phyloP scores from a whole-genome alignment of 2,888 invertebrate genomes.

The Brenthis ino region DNA sequence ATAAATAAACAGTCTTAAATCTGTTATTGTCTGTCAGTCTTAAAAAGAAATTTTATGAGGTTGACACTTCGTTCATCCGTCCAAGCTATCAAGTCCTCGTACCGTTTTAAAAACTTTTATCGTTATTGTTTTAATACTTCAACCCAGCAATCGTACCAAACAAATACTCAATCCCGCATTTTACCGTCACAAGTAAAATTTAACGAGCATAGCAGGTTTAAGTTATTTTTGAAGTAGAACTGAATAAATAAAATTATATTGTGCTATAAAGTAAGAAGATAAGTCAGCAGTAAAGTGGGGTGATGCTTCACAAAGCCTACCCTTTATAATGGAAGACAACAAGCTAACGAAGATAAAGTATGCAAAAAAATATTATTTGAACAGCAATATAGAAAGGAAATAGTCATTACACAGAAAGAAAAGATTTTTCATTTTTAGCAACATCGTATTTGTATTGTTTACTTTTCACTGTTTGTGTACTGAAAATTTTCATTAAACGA shows the following conservation, averaged over 20 bases:
- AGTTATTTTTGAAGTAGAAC: constrained; percentile 37
- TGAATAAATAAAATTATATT: constrained; percentile 21
- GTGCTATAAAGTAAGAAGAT: constrained; percentile 27
- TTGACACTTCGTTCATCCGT: not conserved
- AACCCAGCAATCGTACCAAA: not conserved
- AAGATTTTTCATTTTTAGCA: constrained; percentile 6
- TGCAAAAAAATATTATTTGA: constrained; percentile 38
- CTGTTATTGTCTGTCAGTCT: no score
- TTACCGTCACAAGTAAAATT: constrained; percentile 3
- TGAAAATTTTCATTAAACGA: not conserved
- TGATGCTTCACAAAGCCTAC: constrained; percentile 35
- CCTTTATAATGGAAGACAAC: constrained; percentile 33
- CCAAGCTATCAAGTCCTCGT: not conserved
- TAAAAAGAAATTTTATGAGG: not conserved
- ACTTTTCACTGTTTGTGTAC: not conserved
- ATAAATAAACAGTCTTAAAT: no score
- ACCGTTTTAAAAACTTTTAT: constrained; percentile 8
- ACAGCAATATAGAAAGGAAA: constrained; percentile 31
- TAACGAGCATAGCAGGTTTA: constrained; percentile 27
- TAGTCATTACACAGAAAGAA: constrained; percentile 47
- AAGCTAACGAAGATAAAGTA: constrained; percentile 40
- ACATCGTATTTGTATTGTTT: constrained; percentile 2
- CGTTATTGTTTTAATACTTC: not conserved
- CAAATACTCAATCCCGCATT: not conserved
- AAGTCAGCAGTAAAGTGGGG: constrained; percentile 22